phyloP scores from a whole-genome alignment of 2,888 invertebrate genomes.

The Trissolcus brochymenae region DNA sequence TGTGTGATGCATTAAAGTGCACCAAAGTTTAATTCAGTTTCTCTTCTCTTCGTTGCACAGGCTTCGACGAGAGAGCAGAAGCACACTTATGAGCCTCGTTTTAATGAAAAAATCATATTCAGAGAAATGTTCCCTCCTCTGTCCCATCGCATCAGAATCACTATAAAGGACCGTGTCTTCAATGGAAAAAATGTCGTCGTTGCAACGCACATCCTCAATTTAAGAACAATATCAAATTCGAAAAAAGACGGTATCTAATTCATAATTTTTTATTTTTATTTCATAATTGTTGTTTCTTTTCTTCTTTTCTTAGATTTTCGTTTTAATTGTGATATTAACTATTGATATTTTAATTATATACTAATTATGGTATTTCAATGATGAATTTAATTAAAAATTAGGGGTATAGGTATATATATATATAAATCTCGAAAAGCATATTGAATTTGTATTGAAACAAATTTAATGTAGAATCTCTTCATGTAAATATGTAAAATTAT shows the following conservation, averaged over 20 bases:
- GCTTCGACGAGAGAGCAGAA: constrained; percentile 69
- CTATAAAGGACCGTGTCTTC: constrained; percentile 76
- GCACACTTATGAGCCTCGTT: constrained; percentile 81
- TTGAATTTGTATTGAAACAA: neutral
- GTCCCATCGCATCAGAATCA: constrained; percentile 84
- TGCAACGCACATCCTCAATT: constrained; percentile 79
- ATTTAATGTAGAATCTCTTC: neutral
- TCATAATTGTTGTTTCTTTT: too few relatives aligned
- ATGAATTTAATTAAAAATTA: too few relatives aligned
- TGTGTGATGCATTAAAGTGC: constrained; percentile 12
- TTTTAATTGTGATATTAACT: too few relatives aligned
- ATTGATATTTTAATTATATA: too few relatives aligned
- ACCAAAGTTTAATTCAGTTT: constrained; percentile 20
- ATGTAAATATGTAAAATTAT: constrained; percentile 7
- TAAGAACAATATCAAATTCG: constrained; percentile 80
- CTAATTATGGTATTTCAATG: too few relatives aligned
- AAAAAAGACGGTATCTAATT: constrained; percentile 78
- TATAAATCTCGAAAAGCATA: too few relatives aligned
- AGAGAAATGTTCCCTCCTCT: constrained; percentile 90
- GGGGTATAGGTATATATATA: too few relatives aligned
- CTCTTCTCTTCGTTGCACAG: constrained; percentile 35
- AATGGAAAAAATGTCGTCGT: constrained; percentile 75
- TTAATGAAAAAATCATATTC: constrained; percentile 87
- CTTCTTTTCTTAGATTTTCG: too few relatives aligned
- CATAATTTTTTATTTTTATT: too few relatives aligned